A percentile compares a stretch with the other conserved stretches of the same genome.
phyloP scores from a whole-genome alignment of 2,888 invertebrate species.

The Aphidoletes aphidimyza region DNA sequence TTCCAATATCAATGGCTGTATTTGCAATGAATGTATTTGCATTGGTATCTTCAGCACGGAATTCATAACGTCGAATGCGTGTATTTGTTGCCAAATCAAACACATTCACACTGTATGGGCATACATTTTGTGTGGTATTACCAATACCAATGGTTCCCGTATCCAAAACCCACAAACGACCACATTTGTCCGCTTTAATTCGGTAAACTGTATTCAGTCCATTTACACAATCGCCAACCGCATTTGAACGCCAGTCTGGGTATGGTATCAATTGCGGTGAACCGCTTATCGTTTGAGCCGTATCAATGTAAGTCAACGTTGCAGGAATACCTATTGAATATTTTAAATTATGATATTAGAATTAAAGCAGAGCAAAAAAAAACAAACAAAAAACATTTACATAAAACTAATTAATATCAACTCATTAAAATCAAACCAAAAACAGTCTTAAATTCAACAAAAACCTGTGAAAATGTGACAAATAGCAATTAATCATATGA shows the following conservation, averaged over 20 bases:
- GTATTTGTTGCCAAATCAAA: conserved; percentile 80
- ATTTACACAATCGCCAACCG: conserved; percentile 78
- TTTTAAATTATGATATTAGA: too few relatives aligned
- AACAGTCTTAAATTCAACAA: too few relatives aligned
- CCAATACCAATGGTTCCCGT: conserved; percentile 86
- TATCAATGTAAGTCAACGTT: conserved; percentile 81
- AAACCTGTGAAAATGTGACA: too few relatives aligned
- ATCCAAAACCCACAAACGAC: conserved; percentile 85
- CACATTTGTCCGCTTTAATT: conserved; percentile 81
- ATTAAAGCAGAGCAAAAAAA: conserved; percentile 59
- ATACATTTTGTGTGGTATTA: conserved; percentile 78
- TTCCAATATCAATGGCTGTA: conserved; percentile 82
- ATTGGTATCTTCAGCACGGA: conserved; percentile 79
- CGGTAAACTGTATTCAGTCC: conserved; percentile 83
- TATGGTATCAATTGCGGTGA: conserved; percentile 82
- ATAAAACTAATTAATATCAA: too few relatives aligned
- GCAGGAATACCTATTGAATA: conserved; percentile 82
- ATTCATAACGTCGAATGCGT: conserved; percentile 75
- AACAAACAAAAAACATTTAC: conserved; percentile 17
- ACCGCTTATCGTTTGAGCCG: conserved; percentile 74
- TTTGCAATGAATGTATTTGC: conserved; percentile 86
- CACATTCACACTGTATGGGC: conserved; percentile 82
- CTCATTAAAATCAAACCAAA: too few relatives aligned
- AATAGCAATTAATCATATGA: too few relatives aligned
- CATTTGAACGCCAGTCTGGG: conserved; percentile 80